Evolutionary conservation across 2,888 invertebrate species (phyloP), one percentile per base, ranked within the genome.

Genomic region (Eilema sororculum): DNA sequence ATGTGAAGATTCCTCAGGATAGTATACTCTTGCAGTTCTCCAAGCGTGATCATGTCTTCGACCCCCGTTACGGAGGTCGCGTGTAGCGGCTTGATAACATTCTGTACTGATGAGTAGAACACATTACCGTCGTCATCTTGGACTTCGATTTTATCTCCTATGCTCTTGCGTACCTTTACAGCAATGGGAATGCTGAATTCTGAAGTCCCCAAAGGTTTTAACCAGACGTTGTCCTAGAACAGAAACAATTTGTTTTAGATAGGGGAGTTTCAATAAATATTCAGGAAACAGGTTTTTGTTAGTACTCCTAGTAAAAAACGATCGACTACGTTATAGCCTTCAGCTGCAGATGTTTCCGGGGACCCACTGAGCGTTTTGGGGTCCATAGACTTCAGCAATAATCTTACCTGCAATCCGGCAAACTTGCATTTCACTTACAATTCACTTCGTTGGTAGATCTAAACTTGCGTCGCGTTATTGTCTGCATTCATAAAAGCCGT

Each of bases 41-140:
- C 99, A 57, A 99, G 95, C 46, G 97, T 97, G 82, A 99, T 99
- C 99, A 99, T 99, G 89, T 99, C 99, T 87, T 99, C 99, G 20
- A 99, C 98, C 37, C 98, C 98, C 71, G 96, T 95, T 64, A 97
- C 95, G 0, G 98, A 98, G 22, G 98, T 97, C 8, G 96, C 93
- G 87, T 98, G 98, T 96, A 98, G 97, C 5, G 97, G 95, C 86
- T 97, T 97, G 68, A 96, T 86, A 41, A 97, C 96, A 87, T 97
- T 96, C n/a, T 94, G 93, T 0, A 95, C 90, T 2, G 95, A 89
- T 22, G 96, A 95, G 81, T 95, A 96, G 69, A 95, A 95, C 85
- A 98, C 97, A 84, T 97, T 97, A 22, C 97, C 98, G 84, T 98
- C 97, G 89, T 99, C 99, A 91, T 98, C 98, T 80, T 96, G 93